Percentiles rank a stretch among this genome's conserved stretches.
These are phyloP conservation scores for Pomatostomus ruficeps DNA, from an alignment of 2,113 vertebrate species.

Conservation along the genomic window DNA sequence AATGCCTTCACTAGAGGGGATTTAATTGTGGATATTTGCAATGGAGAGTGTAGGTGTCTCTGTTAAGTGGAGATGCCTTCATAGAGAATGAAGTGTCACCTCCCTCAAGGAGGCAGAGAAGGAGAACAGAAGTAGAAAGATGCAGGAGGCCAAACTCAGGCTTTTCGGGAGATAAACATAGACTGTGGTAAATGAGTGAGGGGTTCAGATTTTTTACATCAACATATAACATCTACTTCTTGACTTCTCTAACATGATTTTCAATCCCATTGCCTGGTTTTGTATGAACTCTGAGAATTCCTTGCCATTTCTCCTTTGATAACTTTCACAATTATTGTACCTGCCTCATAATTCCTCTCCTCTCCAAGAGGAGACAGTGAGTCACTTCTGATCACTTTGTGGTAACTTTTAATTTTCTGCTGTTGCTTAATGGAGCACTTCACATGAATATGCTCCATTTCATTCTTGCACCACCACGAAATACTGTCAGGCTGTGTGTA, in stretches of 20 bases:
- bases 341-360: not conserved
- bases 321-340: not conserved
- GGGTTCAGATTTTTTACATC: not conserved
- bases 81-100: not conserved
- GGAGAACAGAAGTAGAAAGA: not conserved
- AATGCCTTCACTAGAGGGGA: not conserved
- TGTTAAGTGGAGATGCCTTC: not conserved
- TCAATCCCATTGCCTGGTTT: not conserved
- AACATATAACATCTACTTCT: not conserved
- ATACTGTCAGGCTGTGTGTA: not conserved
- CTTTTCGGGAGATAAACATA: not conserved
- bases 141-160: not conserved
- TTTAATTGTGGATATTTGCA: not conserved
- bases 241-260: not conserved
- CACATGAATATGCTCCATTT: not conserved
- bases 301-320: not conserved
- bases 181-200: not conserved
- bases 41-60: not conserved
- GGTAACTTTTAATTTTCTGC: constrained; percentile 21
- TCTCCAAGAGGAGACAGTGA: not conserved
- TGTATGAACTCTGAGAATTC: not conserved
- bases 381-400: not conserved
- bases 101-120: not conserved
- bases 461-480: not conserved
- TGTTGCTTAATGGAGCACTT: not conserved